These are phyloP conservation scores for Erebia ligea DNA, from an alignment of 2,888 invertebrate genomes.

Conservation along the genomic window DNA sequence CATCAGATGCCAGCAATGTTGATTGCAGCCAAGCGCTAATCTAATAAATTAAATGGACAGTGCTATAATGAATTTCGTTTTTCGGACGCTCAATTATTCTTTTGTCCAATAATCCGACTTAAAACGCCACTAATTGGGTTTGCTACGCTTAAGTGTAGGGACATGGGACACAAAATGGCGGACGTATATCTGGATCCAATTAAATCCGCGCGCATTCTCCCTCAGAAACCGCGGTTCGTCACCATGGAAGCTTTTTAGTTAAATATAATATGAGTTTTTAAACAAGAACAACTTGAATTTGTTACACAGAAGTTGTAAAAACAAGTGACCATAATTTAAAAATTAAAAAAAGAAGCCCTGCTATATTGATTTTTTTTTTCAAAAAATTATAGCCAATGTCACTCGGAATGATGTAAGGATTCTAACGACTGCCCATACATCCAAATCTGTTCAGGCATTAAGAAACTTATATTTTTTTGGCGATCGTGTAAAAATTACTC, in stretches of 20 bases:
- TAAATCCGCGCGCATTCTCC: conserved; percentile 6
- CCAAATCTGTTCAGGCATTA: too few relatives aligned
- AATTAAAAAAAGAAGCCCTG: too few relatives aligned
- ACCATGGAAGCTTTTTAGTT: background rate
- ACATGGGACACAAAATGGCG: conserved; percentile 10
- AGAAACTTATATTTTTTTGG: too few relatives aligned
- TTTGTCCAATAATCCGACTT: conserved; percentile 15
- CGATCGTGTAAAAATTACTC: too few relatives aligned
- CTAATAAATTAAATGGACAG: background rate
- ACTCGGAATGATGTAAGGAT: too few relatives aligned
- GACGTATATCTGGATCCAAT: conserved; percentile 7
- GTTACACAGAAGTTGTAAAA: too few relatives aligned
- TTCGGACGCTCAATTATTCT: conserved; percentile 5
- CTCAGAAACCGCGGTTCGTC: background rate
- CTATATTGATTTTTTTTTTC: too few relatives aligned
- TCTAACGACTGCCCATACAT: too few relatives aligned
- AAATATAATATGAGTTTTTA: background rate
- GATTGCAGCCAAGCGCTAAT: background rate
- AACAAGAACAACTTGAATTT: too few relatives aligned
- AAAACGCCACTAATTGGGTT: conserved; percentile 14
- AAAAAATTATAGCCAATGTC: too few relatives aligned
- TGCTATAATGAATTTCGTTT: background rate
- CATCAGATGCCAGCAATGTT: background rate
- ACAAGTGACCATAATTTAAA: too few relatives aligned
- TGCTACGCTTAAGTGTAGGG: background rate